Base-by-base conservation (phyloP, 2,113 vertebrate genomes). In the Anoplopoma fimbria region DNA sequence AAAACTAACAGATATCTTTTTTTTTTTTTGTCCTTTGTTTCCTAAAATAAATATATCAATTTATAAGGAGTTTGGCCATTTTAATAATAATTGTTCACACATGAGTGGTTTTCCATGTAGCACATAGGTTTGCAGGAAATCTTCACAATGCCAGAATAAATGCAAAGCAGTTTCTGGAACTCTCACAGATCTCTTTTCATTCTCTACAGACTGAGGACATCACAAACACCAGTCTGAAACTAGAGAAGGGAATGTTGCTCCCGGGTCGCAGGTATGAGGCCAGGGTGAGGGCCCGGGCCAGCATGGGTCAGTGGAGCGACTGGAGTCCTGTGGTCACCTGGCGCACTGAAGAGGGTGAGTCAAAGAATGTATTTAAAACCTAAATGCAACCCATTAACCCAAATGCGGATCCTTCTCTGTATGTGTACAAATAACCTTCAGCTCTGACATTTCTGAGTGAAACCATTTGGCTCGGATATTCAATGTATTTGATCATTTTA, bases 321-420 rank as follows among this genome's bases (percentile, higher is more conserved):
- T 95, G 94, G 94, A 94, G 90, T 75, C 70, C 84, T 2, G 68
- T 69, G 23, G 86, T 90, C 82, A 75, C 42, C 1, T 94, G 93
- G 93, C 17, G 61, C 38, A 88, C 64, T 25, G 14, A 85, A 74
- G 45, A 88, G 25, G 82, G 93, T 92, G 29, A 85, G 77, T 75
- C 14, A 61, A 15, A 73, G 33, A 31, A 51, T 53, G 15, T 21
- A 31, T 67, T 70, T 6, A n/a, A 53, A 75, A 31, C n/a, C 3
- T 19, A 7, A 31, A 27, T 12, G n/a, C 25, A 67, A 38, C 12
- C 36, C 6, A 2, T 13, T 4, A n/a, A 45, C 57, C 33, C n/a
- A 23, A 38, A 8, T 51, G 7, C 9, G 4, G n/a, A 4, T 55
- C 4, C 10, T 53, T 33, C 40, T 6, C 25, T 4, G 23, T 1